Base-by-base conservation (phyloP, 1,140 invertebrate species). In the Drosophila saltans region DNA sequence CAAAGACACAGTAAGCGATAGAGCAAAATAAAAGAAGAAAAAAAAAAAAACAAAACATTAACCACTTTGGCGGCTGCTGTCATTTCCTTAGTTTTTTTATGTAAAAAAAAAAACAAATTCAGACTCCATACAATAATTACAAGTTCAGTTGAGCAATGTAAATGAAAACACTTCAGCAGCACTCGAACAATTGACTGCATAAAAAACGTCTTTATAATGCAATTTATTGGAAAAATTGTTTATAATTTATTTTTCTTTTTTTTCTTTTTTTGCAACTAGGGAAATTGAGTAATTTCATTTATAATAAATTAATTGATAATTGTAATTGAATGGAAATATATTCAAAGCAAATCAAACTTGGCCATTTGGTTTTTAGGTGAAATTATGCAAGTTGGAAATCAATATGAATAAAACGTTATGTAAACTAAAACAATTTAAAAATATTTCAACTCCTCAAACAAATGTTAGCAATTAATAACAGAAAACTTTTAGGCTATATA, bases 151-250 rank as follows among this genome's bases (percentile, higher is more conserved):
- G 76, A 80, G 84, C 84, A 80, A 86, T 86, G 88, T 83, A 86
- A 86, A 86, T 89, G 80, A 86, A 86, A 86, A 89, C 83, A 86
- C 83, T 80, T 86, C 84, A 88, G 80, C 83, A 89, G 80, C 83
- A 89, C 84, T 83, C 80, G 72, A 89, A 89, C 83, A 86, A 86
- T 86, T 76, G 83, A 66, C 75, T 64, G 78, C 75, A 66, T 57
- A 66, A 58, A 66, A 73, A 56, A 45, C 69, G 76, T 72, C 67
- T 75, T 59, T 66, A 76, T 86, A 80, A 86, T 86, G 82, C 82
- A 86, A 89, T 86, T 69, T 74, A 86, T 89, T 80, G 82, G 80
- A 86, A 88, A 86, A 88, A 72, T 36, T 72, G 75, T 69, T 77
- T 45, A 52, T 9, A 26, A 52, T 52, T 52, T 3, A 26, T 69